Evolutionary conservation across 1,140 invertebrate species (phyloP), one percentile per base, ranked within the genome.

Genomic region (Zaprionus kolodkinae): DNA sequence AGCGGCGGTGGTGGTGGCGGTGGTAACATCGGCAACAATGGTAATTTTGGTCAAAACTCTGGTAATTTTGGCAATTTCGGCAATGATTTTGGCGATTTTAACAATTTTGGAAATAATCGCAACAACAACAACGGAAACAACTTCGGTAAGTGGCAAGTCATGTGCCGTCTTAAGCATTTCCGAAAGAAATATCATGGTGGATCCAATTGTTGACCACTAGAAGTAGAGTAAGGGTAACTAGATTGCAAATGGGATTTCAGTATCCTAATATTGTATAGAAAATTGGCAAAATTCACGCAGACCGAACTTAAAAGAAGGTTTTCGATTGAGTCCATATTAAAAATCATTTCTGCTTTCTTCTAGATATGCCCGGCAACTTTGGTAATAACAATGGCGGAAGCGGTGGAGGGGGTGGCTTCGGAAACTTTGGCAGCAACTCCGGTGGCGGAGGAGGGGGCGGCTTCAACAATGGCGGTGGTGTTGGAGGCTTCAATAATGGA

Each of bases 1-100:
- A 30, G 13, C 27, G 27, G 60, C 11, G 43, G 43, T 11, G 75
- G 76, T 36, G 56, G 56, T 43, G 63, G 69, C 17, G 54, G 57
- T 57, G 61, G 60, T 30, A 45, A 56, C 45, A 43, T 50, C 30
- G 77, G 77, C 54, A 77, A 70, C 70, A 65, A 57, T 60, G 73
- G 76, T 35, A 81, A 79, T 43, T 83, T 79, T 52, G 83, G 89
- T 38, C 79, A 85, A 43, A 88, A 81, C 40, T 76, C 89, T 55
- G 78, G 84, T 25, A 85, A 86, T 59, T 78, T 72, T 67, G 79
- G 81, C 50, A 81, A 81, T 76, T 85, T 92, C 36, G 89, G 88
- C 43, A 87, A 81, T 45, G 78, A 84, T 79, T 87, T 84, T 66
- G 83, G 82, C 50, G 80, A 82, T 61, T 86, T 86, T 71, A 79